Percentiles rank a stretch among this genome's conserved stretches.
These are phyloP conservation scores for Sardina pilchardus DNA, from an alignment of 2,113 vertebrate species.

Conservation along the genomic window DNA sequence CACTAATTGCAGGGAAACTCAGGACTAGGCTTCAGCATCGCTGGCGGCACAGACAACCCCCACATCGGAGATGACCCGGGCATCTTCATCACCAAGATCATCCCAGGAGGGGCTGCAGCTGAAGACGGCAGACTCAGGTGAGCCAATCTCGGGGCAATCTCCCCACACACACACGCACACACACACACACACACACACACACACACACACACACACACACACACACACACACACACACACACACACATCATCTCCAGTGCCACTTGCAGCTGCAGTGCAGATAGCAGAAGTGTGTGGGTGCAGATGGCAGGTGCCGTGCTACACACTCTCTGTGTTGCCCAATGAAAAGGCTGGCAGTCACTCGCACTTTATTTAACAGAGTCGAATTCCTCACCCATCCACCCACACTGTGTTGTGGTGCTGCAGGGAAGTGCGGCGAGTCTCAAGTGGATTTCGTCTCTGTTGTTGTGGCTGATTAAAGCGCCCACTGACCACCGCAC, in stretches of 20 bases:
- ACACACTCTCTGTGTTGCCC: neutral
- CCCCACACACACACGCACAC: no score
- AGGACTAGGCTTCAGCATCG: conserved; percentile 94
- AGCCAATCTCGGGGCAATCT: conserved; percentile 31
- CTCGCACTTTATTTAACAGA: neutral
- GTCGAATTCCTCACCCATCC: neutral
- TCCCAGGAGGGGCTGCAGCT: conserved; percentile 93
- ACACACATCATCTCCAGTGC: neutral
- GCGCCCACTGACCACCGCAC: neutral
- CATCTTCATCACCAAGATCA: conserved; percentile 99
- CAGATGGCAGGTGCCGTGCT: neutral
- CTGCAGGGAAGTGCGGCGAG: neutral
- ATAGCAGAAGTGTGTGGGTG: neutral
- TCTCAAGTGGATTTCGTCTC: neutral
- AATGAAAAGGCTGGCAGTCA: neutral
- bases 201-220: no score
- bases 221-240: no score
- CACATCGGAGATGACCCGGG: conserved; percentile 96
- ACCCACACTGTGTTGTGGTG: neutral
- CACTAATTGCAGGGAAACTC: conserved; percentile 85
- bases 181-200: no score
- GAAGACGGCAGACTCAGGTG: conserved; percentile 95
- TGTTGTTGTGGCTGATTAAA: conserved; percentile 13
- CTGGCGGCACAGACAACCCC: conserved; percentile 95
- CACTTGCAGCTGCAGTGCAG: neutral